Percentiles rank a stretch among this genome's conserved stretches.
Evolutionary conservation across 2,113 vertebrate species (phyloP).

Genomic region (Calypte anna): DNA sequence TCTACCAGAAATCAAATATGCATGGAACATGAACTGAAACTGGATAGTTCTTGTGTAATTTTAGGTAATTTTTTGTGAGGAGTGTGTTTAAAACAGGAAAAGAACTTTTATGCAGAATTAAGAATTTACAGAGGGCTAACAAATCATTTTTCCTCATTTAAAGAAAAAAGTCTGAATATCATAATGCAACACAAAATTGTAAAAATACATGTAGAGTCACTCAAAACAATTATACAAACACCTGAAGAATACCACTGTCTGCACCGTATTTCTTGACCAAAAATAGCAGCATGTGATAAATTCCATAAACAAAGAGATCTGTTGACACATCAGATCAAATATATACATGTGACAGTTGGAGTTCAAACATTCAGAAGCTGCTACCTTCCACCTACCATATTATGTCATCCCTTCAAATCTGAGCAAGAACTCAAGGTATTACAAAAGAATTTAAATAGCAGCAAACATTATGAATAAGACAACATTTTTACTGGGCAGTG

Average conservation of each 20-base stretch:
- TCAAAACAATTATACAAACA: neutral
- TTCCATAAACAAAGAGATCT: neutral
- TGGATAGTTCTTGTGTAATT: neutral
- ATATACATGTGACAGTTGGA: neutral
- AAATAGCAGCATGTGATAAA: neutral
- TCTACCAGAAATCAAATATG: neutral
- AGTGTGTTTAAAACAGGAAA: neutral
- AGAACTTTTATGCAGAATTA: neutral
- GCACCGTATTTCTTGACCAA: neutral
- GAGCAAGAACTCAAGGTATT: neutral
- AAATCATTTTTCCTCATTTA: neutral
- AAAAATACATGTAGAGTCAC: neutral
- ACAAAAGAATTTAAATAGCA: neutral
- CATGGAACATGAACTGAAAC: neutral
- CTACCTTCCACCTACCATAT: neutral
- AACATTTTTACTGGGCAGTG: neutral
- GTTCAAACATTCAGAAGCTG: neutral
- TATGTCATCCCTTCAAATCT: neutral
- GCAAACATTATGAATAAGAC: neutral
- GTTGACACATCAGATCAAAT: neutral
- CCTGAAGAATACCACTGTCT: neutral
- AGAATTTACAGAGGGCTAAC: neutral
- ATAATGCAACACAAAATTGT: neutral
- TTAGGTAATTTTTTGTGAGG: neutral
- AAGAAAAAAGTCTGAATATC: neutral